phyloP scores from a whole-genome alignment of 2,888 invertebrate genomes.

The Cheilosia variabilis region DNA sequence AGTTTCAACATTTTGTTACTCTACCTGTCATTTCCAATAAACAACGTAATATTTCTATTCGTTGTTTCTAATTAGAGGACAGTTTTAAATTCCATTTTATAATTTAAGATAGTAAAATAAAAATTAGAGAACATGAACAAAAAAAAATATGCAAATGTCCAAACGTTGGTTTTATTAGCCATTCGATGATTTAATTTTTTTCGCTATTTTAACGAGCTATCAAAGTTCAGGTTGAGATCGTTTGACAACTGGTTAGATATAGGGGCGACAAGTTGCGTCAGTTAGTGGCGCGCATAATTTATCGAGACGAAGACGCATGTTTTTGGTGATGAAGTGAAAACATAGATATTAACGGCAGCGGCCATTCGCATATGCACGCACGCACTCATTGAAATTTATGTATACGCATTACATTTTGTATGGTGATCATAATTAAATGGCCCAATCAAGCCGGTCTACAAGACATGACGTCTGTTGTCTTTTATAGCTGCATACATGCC shows the following conservation, averaged over 20 bases:
- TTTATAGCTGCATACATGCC: constrained; percentile 41
- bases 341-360: constrained; percentile 53
- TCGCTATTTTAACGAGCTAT: constrained; percentile 59
- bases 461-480: constrained; percentile 19
- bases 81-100: constrained; percentile 28
- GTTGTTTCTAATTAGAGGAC: constrained; percentile 32
- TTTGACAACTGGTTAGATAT: constrained; percentile 36
- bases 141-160: constrained; percentile 45
- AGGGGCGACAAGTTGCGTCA: neutral
- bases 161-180: constrained; percentile 19
- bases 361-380: constrained; percentile 29
- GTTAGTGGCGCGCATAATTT: constrained; percentile 50
- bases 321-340: constrained; percentile 45
- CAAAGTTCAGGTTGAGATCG: constrained; percentile 47
- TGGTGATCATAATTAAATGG: constrained; percentile 67
- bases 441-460: constrained; percentile 58
- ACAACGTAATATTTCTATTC: neutral
- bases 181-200: constrained; percentile 47
- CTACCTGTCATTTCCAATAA: constrained; percentile 25
- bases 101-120: constrained; percentile 21
- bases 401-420: constrained; percentile 38
- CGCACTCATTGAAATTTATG: constrained; percentile 8
- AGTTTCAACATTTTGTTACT: constrained; percentile 2
- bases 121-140: constrained; percentile 21
- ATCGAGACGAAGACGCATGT: constrained; percentile 41